A percentile compares a stretch with the other conserved stretches of the same genome.
These are phyloP conservation scores for Eudasyphora cyanicolor DNA, from an alignment of 2,888 invertebrate species.

Conservation along the genomic window DNA sequence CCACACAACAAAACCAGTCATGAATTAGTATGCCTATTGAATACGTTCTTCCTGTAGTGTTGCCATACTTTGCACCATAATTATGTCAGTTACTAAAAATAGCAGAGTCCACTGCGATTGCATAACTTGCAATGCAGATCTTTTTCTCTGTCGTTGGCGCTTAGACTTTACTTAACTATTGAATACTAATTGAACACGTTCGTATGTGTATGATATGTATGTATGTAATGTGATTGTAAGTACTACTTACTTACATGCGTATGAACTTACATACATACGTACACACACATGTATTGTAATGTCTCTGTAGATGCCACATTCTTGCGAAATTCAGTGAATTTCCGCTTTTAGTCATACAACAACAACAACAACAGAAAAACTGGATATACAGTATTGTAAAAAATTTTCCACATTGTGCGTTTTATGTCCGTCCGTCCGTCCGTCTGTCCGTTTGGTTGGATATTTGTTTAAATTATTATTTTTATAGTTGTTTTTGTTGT, in stretches of 20 bases:
- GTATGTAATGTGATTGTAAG: neutral
- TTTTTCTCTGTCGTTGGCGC: too few relatives aligned
- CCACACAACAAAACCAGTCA: too few relatives aligned
- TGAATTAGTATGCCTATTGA: too few relatives aligned
- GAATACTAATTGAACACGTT: neutral
- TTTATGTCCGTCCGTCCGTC: neutral
- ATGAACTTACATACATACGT: neutral
- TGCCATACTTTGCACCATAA: too few relatives aligned
- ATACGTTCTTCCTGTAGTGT: too few relatives aligned
- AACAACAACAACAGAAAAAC: neutral
- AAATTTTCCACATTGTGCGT: constrained; percentile 13
- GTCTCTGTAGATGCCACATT: neutral
- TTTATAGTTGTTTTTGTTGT: neutral
- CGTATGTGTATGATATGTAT: neutral
- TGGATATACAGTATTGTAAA: constrained; percentile 22
- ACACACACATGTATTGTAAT: neutral
- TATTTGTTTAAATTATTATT: neutral
- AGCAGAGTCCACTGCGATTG: too few relatives aligned
- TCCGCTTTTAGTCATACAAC: constrained; percentile 3
- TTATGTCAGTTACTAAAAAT: too few relatives aligned
- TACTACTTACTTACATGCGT: too few relatives aligned
- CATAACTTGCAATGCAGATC: too few relatives aligned
- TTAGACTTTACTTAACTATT: neutral
- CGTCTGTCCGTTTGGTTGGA: neutral
- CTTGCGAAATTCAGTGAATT: constrained; percentile 15